phyloP scores from a whole-genome alignment of 2,888 invertebrate genomes.

The Drosophila conformis region DNA sequence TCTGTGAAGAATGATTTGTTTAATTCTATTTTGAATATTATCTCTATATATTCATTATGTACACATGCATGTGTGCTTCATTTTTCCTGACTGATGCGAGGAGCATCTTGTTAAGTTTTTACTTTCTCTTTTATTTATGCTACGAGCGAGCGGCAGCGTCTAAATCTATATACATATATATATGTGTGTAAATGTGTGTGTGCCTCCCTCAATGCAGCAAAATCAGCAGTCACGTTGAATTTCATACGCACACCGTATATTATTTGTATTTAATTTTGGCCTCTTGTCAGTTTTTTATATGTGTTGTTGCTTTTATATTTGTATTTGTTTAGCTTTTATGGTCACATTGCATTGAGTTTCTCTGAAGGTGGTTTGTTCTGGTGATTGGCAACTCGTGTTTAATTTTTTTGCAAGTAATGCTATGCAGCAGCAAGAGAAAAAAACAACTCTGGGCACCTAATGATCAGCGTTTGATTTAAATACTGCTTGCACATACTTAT shows the following conservation, averaged over 20 bases:
- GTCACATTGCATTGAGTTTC: conserved; percentile 63
- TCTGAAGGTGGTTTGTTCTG: conserved; percentile 53
- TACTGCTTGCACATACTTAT: conserved; percentile 41
- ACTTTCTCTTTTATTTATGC: conserved; percentile 78
- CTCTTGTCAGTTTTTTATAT: conserved; percentile 66
- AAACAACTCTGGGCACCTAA: conserved; percentile 17
- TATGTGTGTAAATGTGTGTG: conserved; percentile 9
- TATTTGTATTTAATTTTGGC: conserved; percentile 61
- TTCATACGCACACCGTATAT: conserved; percentile 55
- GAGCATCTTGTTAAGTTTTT: conserved; percentile 63
- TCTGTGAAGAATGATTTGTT: conserved; percentile 21
- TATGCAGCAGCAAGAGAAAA: conserved; percentile 16
- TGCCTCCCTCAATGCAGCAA: conserved; percentile 47
- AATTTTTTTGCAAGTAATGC: conserved; percentile 59
- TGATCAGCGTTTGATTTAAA: conserved; percentile 19
- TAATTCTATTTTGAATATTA: conserved; percentile 60
- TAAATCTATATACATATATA: not conserved
- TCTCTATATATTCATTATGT: conserved; percentile 22
- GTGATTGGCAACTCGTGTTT: conserved; percentile 52
- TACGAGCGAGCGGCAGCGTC: conserved; percentile 38
- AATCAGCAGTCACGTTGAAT: conserved; percentile 52
- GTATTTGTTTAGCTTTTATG: conserved; percentile 55
- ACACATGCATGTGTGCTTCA: conserved; percentile 7
- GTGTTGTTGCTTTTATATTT: conserved; percentile 26
- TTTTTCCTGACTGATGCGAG: conserved; percentile 27